Base-by-base conservation (phyloP, 2,113 vertebrate species). In the Rhinogobius similis region DNA sequence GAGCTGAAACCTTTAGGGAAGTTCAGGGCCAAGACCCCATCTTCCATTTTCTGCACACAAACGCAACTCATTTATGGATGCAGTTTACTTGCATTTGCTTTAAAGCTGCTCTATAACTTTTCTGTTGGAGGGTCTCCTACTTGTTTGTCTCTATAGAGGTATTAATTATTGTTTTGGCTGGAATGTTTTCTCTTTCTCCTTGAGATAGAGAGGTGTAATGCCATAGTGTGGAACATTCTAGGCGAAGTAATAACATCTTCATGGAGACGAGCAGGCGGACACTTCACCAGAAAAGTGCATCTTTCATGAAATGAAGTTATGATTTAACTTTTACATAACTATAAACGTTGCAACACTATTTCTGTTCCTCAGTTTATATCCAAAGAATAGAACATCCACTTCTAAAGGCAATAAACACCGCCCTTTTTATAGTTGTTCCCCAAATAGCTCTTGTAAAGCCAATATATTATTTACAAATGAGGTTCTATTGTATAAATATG, bases 1-100 rank as follows among this genome's bases (percentile, higher is more conserved):
- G 41, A 20, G 23, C 13, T 38, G 64, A 39, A 5, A 68, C 44
- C 65, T 48, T 58, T 72, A 78, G 71, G 50, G 58, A 44, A 64
- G 1, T 59, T 65, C 65, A 70, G 67, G 50, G 56, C 1, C 67
- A 68, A 23, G n/a, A 9, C 62, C 50, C 23, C 43, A 41, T 69
- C 64, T 24, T 26, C 23, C 26, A 21, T 24, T 55, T 55, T 55
- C 21, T 13, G 10, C 5, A 11, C 52, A 24, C 21, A 21, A 14
- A 24, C 20, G 13, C 9, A 12, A 55, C 52, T 24, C 10, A 14
- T 26, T 55, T 24, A 55, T 55, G 48, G 52, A 26, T 55, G 26
- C 4, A 24, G 13, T 24, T 24, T 23, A 53, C 1, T 24, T 53
- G 5, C 10, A 53, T 24, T 53, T 24, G 21, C 1, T 52, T 52